Base-by-base conservation (phyloP, 2,888 invertebrate species). In the Ophonus ardosiacus region DNA sequence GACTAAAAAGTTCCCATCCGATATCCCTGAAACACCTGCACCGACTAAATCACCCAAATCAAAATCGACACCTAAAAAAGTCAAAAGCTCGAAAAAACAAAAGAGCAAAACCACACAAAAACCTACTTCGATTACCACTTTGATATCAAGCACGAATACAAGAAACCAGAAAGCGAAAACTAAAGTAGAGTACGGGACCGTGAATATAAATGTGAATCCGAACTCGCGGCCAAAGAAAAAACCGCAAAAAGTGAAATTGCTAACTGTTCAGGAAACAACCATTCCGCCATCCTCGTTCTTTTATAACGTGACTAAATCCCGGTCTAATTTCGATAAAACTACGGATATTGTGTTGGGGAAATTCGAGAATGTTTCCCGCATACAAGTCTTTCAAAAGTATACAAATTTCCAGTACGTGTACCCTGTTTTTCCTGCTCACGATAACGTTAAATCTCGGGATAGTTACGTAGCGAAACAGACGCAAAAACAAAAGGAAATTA, bases 361-460 rank as follows among this genome's bases (percentile, higher is more conserved):
- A 74, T 83, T 76, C 57, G 85, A 85, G n/a, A 85, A 85, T 80
- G 68, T 85, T 51, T 90, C 91, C 80, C 94, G 94, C 90, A 94
- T 95, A 90, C 94, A 93, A 88, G 92, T 95, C 84, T 96, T 95
- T 91, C 95, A 95, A 90, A 94, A 94, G 88, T 96, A 96, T 90
- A 94, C 94, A 87, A 96, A 95, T 92, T 95, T 95, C 87, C 95
- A 96, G 90, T 94, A 95, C 88, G 95, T 96, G 87, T 96, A 96
- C 90, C 96, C 96, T 2, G 91, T 93, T 88, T 93, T 93, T 87
- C 93, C 93, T 3, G 88, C 90, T 56, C 88, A 89, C 86, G 91
- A 91, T 89, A 89, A 89, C 85, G 88, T 89, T 1, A 91, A 90
- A 88, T 89, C 89, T 86, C 88, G 88, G 68, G 89, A 89, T 86